Base-by-base conservation (phyloP, 1,140 invertebrate genomes). In the Drosophila kohkoa region DNA sequence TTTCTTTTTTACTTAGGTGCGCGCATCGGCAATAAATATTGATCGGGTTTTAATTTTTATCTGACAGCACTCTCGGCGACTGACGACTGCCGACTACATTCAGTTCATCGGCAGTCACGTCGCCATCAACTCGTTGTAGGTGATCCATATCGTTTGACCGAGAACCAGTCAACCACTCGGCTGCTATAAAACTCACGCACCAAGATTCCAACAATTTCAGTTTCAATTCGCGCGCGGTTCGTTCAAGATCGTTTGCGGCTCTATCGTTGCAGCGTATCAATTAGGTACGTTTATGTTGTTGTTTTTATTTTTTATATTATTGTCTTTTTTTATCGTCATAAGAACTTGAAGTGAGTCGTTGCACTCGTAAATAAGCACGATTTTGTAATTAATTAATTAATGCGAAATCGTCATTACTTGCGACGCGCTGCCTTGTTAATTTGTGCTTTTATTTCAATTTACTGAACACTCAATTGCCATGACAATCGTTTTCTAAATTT, bases 141-240 rank as follows among this genome's bases (percentile, higher is more conserved):
- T 65, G 15, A 16, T 43, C 25, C 20, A 63, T 57, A 60, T 68
- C 65, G 25, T 43, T 8, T 28, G 66, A 6, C 16, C 25, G 64
- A 59, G 25, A n/a, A 1, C 52, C 13, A 35, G n/a, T 10, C 60
- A 72, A 49, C 20, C 38, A 38, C 16, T 59, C 20, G 20, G 20
- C 20, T 25, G 20, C 69, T 85, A 88, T 89, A 88, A 85, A 88
- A 85, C 75, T 68, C 64, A 71, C 70, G 68, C 75, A 76, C 20
- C 63, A 59, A 51, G 68, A 68, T 75, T 51, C 63, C 62, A 81
- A 70, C 75, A 59, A 59, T 88, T 83, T 90, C 77, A 88, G 86
- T 88, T 69, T 81, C 63, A 62, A 62, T 85, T 90, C 59, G 77
- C 28, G 59, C 51, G 62, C 75, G 68, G 41, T 32, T 1, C 71